Conservation (phyloP, 2,888 invertebrate genomes). For the Zele albiditarsus region DNA sequence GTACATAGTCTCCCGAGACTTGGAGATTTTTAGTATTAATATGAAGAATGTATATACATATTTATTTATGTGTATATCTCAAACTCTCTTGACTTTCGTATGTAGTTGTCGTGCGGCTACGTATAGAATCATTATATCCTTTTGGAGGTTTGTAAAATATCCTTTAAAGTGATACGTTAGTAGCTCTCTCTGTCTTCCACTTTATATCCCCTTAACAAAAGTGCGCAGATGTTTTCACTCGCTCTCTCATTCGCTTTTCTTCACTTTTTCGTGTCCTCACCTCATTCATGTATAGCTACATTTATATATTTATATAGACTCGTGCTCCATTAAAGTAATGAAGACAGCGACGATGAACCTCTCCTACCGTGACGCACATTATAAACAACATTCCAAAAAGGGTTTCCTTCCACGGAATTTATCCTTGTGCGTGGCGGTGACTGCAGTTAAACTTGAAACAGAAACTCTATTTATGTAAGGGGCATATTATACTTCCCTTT, state of each 20-base stretch:
- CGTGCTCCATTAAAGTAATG: conserved; percentile 72
- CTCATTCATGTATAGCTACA: neutral
- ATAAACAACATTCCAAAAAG: conserved; percentile 54
- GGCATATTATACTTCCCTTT: conserved; percentile 34
- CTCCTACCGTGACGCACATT: conserved; percentile 41
- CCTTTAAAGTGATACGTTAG: conserved; percentile 48
- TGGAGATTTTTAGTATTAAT: neutral
- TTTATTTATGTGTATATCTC: conserved; percentile 2
- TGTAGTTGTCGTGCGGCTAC: conserved; percentile 27
- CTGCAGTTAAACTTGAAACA: conserved; percentile 65
- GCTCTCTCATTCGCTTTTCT: conserved; percentile 23
- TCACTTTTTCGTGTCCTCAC: conserved; percentile 28
- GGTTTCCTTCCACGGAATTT: conserved; percentile 67
- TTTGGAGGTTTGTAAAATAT: conserved; percentile 62
- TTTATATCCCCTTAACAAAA: conserved; percentile 34
- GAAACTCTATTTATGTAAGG: conserved; percentile 53
- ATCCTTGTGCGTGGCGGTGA: conserved; percentile 59
- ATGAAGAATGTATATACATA: neutral
- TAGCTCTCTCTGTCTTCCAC: conserved; percentile 25
- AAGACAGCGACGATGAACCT: conserved; percentile 62
- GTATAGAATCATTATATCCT: conserved; percentile 60
- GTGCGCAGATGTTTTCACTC: conserved; percentile 5
- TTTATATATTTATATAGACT: conserved; percentile 37
- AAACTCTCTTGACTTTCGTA: conserved; percentile 18
- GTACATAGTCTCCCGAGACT: neutral